Evolutionary conservation across 2,113 vertebrate species (phyloP).

Genomic region (Nestor notabilis): DNA sequence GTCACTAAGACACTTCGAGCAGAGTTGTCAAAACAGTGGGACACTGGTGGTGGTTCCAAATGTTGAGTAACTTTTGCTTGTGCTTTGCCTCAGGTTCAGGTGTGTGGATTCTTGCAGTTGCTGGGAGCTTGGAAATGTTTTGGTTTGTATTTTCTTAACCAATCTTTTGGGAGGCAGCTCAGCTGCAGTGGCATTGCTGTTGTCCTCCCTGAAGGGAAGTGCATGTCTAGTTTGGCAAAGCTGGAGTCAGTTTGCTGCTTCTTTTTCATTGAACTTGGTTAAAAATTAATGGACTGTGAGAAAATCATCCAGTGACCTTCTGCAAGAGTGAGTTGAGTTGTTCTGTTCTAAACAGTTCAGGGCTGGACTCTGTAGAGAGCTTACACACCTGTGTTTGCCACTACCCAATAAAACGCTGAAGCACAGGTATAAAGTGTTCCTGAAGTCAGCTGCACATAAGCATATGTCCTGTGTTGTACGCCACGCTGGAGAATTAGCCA

Average conservation of each 20-base stretch:
- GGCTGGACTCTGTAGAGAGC: not conserved
- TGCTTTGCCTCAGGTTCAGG: not conserved
- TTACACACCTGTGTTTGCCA: not conserved
- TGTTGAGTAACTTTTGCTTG: not conserved
- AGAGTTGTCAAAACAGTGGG: not conserved
- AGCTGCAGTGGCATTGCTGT: not conserved
- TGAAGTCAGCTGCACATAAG: not conserved
- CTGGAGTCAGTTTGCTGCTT: not conserved
- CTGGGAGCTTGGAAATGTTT: not conserved
- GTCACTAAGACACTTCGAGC: not conserved
- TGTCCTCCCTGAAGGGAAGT: not conserved
- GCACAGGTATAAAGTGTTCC: not conserved
- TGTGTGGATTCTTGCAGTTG: not conserved
- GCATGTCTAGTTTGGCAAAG: not conserved
- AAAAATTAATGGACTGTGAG: not conserved
- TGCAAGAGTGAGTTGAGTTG: not conserved
- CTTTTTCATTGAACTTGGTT: not conserved
- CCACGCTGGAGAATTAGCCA: not conserved
- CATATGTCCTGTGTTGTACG: not conserved
- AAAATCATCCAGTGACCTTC: constrained; percentile 12
- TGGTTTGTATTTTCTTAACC: not conserved
- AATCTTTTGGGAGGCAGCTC: not conserved
- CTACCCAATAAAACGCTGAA: not conserved
- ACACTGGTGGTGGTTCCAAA: not conserved
- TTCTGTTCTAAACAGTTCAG: not conserved